Evolutionary conservation across 2,113 vertebrate genomes (phyloP), one percentile per base, ranked within the genome.

Genomic region (Nycticryphes semicollaris): DNA sequence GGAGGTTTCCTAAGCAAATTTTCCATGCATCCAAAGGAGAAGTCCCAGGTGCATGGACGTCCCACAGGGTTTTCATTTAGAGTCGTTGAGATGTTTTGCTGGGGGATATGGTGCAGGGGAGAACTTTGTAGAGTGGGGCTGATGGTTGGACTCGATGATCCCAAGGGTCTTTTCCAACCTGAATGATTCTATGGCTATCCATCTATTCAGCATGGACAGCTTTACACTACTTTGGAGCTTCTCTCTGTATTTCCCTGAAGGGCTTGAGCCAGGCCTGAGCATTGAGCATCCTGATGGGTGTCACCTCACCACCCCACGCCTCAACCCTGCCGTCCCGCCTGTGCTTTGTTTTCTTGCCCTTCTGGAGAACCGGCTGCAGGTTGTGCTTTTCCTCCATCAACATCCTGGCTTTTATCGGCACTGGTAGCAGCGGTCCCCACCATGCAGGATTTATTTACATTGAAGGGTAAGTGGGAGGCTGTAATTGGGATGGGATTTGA

Each of bases 401-500:
- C 80, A 27, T 73, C 25, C 0, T 16, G 3, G 64, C 84, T 91
- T 95, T 89, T 48, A 69, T 94, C 92, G 30, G 89, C 2, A 5
- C 84, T 69, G 90, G 93, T 95, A 94, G 94, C 87, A 83, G 93
- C 63, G 6, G 54, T 94, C 82, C 87, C 63, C 75, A 51, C 41
- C 79, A 74, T 0, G 41, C 79, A 70, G 87, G 72, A 77, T 97
- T 97, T 96, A 93, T 97, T 96, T 96, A 96, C 79, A 48, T 3
- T 94, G 85, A 93, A 84, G 90, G 79, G 87, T 80, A 94, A 96
- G 96, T 94, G 90, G 92, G 92, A 96, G 93, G 95, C 93, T 96
- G 87, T 96, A 96, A 94, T 96, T 94, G 92, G 93, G 92, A 81
- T 96, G 94, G 96, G 94, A 96, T 96, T 93, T 95, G 90, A 82